Base-by-base conservation (phyloP, 2,888 invertebrate genomes). In the Thelaira solivaga region DNA sequence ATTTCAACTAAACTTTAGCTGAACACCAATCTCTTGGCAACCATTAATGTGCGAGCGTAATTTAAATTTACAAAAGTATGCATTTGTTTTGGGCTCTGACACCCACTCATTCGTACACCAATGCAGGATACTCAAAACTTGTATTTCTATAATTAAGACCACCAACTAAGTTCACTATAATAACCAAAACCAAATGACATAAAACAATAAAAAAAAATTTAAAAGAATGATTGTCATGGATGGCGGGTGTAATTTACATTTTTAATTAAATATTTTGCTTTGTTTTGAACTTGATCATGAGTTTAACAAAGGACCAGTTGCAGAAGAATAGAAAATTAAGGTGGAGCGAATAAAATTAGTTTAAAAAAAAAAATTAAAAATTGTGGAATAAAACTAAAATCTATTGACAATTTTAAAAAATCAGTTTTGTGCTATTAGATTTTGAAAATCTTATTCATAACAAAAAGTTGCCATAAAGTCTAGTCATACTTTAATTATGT, bases 221-320 rank as follows among this genome's bases (percentile, higher is more conserved):
- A n/a, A 36, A 7, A 24, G n/a, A 45, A 8, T 31, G 1, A 43
- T 18, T 53, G 26, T 10, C n/a, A 3, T 41, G 16, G 11, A 31
- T 65, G 41, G 22, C n/a, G 26, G 45, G 20, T n/a, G 18, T 26
- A 26, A 57, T 45, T 47, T 5, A 47, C 26, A 43, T 20, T 57
- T 68, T 47, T 57, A 57, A 68, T 57, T 57, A 68, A 57, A 22
- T 47, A 57, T 39, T 62, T 24, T 29, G 26, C 29, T n/a, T n/a
- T n/a, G n/a, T n/a, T n/a, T n/a, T 55, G 55, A 64, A 72, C 62
- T 72, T 72, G 53, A 72, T 64, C 62, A 39, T 64, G 55, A 64
- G 29, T 29, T 72, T 55, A 20, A 8, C 2, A 20, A n/a, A 8
- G 13, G 16, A 11, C n/a, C 31, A 18, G 51, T 18, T 51, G 29